These are phyloP conservation scores for Lycaon pictus DNA, from an alignment of 2,113 vertebrate genomes.

Conservation along the genomic window DNA sequence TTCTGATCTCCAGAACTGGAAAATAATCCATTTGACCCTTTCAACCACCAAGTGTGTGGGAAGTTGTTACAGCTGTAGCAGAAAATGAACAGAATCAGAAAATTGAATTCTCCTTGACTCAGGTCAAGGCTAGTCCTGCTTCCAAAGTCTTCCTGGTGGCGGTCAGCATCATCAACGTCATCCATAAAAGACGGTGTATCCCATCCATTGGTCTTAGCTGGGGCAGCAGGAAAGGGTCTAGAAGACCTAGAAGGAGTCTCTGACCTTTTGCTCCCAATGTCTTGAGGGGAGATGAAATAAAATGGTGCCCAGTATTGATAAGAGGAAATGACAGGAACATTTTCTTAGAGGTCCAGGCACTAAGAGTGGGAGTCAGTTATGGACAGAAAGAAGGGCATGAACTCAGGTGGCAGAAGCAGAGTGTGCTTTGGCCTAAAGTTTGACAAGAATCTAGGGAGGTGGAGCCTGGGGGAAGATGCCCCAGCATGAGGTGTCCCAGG, in stretches of 20 bases:
- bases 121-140: background rate
- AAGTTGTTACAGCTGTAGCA: background rate
- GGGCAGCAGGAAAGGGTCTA: background rate
- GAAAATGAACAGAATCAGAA: background rate
- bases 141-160: background rate
- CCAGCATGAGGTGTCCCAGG: background rate
- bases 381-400: background rate
- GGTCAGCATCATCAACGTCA: background rate
- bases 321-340: background rate
- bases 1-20: background rate
- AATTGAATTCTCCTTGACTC: background rate
- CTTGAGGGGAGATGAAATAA: background rate
- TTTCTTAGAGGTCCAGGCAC: background rate
- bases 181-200: background rate
- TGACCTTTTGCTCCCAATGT: background rate
- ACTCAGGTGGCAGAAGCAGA: background rate
- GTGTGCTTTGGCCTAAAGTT: background rate
- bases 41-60: background rate
- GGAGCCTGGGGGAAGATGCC: background rate
- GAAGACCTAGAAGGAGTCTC: background rate
- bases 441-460: background rate
- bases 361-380: background rate
- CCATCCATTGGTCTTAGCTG: background rate
- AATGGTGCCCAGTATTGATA: background rate
- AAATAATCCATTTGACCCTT: background rate